Evolutionary conservation across 2,797 vertebrate genomes (phyloP), one percentile per base, ranked within the genome.

Genomic region (Dendrocincla fuliginosa): DNA sequence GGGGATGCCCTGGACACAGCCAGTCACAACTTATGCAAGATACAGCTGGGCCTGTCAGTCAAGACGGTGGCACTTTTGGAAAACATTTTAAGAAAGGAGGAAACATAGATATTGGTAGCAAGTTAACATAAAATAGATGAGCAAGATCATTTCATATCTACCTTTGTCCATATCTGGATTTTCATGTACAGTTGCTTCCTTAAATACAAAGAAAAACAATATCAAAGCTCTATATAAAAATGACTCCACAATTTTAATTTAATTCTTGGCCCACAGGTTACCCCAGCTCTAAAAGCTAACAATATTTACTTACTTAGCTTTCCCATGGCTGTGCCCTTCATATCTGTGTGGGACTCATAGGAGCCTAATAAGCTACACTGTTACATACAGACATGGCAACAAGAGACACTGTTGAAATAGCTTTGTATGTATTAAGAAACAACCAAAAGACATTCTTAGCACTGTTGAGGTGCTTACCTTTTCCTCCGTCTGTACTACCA

Each of bases 111-210:
- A 76, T 5, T 1, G 3, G 13, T 33, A 76, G 52, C 22, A 84
- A 76, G 19, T 69, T 53, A 84, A 78, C 1, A 5, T 17, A n/a
- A 71, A 87, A 84, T 12, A 53, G 4, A 78, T 1, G 7, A 89
- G 41, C 8, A 77, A 83, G 53, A 67, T 16, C 32, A 3, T 49
- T 87, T 63, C 42, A 53, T 77, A 97, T 94, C 80, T 98, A 99
- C 99, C 99, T 98, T 98, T 97, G 91, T 98, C 71, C 50, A 97
- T 87, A 52, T 98, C 98, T 81, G 97, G 94, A 64, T 98, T 98
- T 91, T 98, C 98, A 73, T 86, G 96, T 70, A 97, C 89, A 30
- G 98, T 97, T 71, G 98, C 97, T 96, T 98, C 98, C 99, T 99
- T 94, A 76, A 98, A 97, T 44, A 80, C 57, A 90, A 97, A 96